Conservation (phyloP, 2,888 invertebrate species). For the Pogonocherus hispidulus region DNA sequence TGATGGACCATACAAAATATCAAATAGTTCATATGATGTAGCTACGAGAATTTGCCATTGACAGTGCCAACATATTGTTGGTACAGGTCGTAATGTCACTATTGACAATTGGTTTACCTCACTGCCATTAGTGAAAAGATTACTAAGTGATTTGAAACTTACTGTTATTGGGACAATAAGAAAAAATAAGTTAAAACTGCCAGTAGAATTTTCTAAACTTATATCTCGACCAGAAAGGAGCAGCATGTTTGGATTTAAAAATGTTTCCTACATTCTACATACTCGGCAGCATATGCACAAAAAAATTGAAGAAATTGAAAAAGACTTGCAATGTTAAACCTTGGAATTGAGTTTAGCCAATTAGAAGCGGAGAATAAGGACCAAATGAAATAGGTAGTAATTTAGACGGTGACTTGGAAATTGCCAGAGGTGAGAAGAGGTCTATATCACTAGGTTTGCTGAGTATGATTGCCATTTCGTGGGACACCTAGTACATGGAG, state of each 20-base stretch:
- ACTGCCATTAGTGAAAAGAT: background rate
- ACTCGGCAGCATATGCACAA: no score
- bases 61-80: background rate
- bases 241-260: constrained; percentile 24
- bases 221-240: constrained; percentile 10
- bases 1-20: background rate
- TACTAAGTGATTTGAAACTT: background rate
- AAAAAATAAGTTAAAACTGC: constrained; percentile 18
- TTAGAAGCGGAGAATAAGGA: no score
- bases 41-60: background rate
- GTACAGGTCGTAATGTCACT: background rate
- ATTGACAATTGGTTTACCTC: constrained; percentile 1
- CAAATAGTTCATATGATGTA: background rate
- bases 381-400: no score
- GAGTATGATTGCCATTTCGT: no score
- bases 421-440: no score
- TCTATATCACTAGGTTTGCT: no score
- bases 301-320: no score
- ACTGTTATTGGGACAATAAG: constrained; percentile 4
- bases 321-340: no score
- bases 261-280: constrained; percentile 10
- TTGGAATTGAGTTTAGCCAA: no score
- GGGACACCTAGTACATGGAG: no score
- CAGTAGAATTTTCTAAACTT: constrained; percentile 18
- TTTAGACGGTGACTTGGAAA: no score